Base-by-base conservation (phyloP, 2,113 vertebrate genomes). In the Pachypanchax playfairii region DNA sequence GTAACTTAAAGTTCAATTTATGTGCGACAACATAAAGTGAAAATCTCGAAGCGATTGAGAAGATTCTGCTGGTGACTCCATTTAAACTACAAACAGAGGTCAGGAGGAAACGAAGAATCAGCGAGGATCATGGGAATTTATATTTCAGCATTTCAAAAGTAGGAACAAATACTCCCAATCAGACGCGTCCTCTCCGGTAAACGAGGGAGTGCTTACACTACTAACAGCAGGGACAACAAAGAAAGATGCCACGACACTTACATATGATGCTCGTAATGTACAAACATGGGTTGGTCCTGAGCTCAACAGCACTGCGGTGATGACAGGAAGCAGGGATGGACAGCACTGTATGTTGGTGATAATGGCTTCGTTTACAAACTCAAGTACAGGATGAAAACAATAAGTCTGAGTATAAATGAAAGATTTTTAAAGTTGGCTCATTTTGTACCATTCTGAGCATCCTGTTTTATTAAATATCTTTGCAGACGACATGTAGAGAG, bases 281-380 rank as follows among this genome's bases (percentile, higher is more conserved):
- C 26, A 76, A 50, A 54, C 44, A 46, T 17, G 48, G 59, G 73
- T 85, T 83, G 82, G 80, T 84, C 80, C 84, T 87, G 85, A 87
- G 82, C 73, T 75, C 74, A 41, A 72, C 46, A 73, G 68, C 69
- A 63, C 38, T 35, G 59, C 14, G 14, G 21, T 26, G 51, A 29
- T 3, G 59, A 65, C 15, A 14, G n/a, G 47, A 26, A 41, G 38
- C 3, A 57, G 35, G n/a, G n/a, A n/a, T n/a, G n/a, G n/a, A n/a
- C n/a, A n/a, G n/a, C n/a, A n/a, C n/a, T n/a, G n/a, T n/a, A n/a
- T n/a, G n/a, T n/a, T 29, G 43, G 39, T 59, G 47, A 67, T 58
- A 35, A 87, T 85, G 86, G 82, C 83, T 82, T 85, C 49, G 66
- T 55, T 54, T 70, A 51, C 15, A n/a, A 78, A 75, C 49, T 69